Conservation (phyloP, 1,140 invertebrate genomes). For the Drosophila rhopaloa region DNA sequence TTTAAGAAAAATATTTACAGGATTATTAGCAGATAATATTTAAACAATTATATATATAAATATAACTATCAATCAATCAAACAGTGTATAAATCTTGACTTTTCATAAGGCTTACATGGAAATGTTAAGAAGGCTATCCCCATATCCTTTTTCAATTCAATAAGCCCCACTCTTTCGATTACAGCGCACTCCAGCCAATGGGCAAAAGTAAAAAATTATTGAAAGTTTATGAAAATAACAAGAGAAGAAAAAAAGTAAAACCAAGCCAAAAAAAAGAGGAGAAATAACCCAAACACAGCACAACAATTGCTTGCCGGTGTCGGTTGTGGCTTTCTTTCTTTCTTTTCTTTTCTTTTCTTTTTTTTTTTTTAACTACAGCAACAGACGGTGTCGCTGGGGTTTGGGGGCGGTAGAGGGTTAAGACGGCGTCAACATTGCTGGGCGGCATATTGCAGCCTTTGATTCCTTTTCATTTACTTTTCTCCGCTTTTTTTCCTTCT, state of each 20-base stretch:
- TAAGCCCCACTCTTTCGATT: background rate
- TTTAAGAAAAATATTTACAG: no score
- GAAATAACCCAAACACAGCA: constrained; percentile 49
- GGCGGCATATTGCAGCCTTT: constrained; percentile 76
- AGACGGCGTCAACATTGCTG: constrained; percentile 59
- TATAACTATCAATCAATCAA: no score
- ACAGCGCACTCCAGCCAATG: constrained; percentile 49
- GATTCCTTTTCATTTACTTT: constrained; percentile 64
- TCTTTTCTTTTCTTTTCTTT: constrained; percentile 14
- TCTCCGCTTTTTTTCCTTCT: constrained; percentile 9
- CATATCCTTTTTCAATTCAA: background rate
- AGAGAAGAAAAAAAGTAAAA: constrained; percentile 18
- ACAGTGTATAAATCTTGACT: no score
- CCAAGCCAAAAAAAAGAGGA: constrained; percentile 19
- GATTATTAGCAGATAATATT: no score
- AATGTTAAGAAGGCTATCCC: background rate
- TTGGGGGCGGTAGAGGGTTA: background rate
- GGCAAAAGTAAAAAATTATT: constrained; percentile 67
- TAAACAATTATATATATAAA: no score
- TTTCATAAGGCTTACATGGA: no score
- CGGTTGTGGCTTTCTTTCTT: constrained; percentile 61
- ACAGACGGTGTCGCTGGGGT: constrained; percentile 34
- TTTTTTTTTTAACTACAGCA: constrained; percentile 55
- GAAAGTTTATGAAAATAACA: constrained; percentile 75
- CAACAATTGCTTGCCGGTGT: constrained; percentile 70